These are phyloP conservation scores for Calidris pygmaea DNA, from an alignment of 2,113 vertebrate species.

Conservation along the genomic window DNA sequence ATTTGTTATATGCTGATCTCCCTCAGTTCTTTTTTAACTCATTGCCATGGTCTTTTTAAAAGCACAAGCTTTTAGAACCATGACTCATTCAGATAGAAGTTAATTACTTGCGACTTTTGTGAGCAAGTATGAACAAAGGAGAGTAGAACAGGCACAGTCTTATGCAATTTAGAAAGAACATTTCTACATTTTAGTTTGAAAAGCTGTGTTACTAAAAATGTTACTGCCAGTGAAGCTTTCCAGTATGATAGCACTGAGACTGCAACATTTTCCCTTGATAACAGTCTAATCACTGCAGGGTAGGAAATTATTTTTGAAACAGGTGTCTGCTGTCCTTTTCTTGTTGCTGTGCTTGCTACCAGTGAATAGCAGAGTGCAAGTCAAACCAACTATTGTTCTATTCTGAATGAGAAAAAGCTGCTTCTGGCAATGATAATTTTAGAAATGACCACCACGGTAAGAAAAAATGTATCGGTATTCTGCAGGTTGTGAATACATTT, in stretches of 20 bases:
- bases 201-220: slow-evolving; percentile 36
- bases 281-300: neutral
- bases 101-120: slow-evolving; percentile 21
- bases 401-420: neutral
- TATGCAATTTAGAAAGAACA: slow-evolving; percentile 32
- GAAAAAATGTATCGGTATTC: neutral
- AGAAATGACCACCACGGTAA: neutral
- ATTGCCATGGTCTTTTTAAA: neutral
- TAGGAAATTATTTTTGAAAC: neutral
- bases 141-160: neutral
- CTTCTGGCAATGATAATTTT: neutral
- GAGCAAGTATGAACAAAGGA: slow-evolving; percentile 36
- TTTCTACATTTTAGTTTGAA: slow-evolving; percentile 19
- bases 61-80: slow-evolving; percentile 12
- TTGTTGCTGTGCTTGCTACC: neutral
- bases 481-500: neutral
- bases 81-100: slow-evolving; percentile 36
- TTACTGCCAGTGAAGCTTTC: slow-evolving; percentile 4
- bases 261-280: neutral
- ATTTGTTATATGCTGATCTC: neutral
- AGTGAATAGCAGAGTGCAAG: neutral
- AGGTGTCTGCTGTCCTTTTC: neutral
- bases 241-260: neutral
- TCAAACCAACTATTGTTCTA: neutral
- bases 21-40: neutral